phyloP scores from a whole-genome alignment of 1,140 invertebrate species.

The Drosophila sp. region DNA sequence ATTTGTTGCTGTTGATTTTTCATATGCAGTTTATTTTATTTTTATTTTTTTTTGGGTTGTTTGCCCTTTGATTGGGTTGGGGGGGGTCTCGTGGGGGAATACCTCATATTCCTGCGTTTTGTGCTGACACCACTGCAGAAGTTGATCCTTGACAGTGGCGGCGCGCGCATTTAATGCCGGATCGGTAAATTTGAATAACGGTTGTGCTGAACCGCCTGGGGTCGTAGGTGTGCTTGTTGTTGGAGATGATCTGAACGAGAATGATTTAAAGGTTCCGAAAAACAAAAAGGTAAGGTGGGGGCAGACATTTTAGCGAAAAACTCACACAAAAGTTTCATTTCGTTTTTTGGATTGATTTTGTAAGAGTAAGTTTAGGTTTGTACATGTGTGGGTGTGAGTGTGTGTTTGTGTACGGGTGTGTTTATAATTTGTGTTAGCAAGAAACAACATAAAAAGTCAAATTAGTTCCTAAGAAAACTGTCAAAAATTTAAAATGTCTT shows the following conservation, averaged over 20 bases:
- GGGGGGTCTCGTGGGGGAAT: constrained; percentile 51
- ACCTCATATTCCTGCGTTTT: constrained; percentile 98
- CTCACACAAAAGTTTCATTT: constrained; percentile 55
- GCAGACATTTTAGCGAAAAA: constrained; percentile 79
- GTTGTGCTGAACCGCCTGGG: constrained; percentile 84
- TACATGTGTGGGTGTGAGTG: constrained; percentile 34
- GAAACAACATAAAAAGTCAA: constrained; percentile 62
- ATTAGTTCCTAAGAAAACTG: constrained; percentile 17
- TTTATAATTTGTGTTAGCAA: constrained; percentile 59
- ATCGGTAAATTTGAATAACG: constrained; percentile 94
- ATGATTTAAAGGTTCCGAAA: constrained; percentile 56
- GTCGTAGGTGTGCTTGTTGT: constrained; percentile 86
- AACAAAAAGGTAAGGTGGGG: constrained; percentile 44
- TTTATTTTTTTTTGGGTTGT: constrained; percentile 33
- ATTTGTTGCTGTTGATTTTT: constrained; percentile 34
- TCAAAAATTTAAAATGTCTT: constrained; percentile 11
- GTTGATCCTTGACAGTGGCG: constrained; percentile 96
- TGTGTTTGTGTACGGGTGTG: constrained; percentile 14
- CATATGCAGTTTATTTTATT: constrained; percentile 15
- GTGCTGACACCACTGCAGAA: constrained; percentile 97
- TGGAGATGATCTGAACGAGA: constrained; percentile 85
- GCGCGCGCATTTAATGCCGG: constrained; percentile 93
- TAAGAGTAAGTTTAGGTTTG: constrained; percentile 28
- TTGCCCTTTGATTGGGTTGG: constrained; percentile 45
- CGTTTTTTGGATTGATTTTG: constrained; percentile 41